phyloP scores from a whole-genome alignment of 1,140 invertebrate genomes.

The Drosophila biarmipes region DNA sequence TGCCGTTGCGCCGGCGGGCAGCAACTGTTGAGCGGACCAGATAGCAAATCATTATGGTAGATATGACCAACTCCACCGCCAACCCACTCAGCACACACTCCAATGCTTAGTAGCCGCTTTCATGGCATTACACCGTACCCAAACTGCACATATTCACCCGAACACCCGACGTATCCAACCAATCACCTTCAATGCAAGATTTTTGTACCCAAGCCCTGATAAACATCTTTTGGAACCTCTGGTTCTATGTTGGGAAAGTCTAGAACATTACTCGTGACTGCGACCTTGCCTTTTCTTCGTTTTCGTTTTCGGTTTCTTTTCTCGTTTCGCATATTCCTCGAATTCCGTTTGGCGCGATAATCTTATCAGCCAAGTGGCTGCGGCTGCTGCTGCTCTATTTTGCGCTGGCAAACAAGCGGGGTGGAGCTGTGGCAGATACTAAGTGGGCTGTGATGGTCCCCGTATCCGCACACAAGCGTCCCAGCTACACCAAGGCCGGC shows the following conservation, averaged over 20 bases:
- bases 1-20: neutral
- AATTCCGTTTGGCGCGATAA: conserved; percentile 25
- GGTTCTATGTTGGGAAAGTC: neutral
- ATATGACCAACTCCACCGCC: neutral
- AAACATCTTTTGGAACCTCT: neutral
- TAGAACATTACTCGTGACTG: conserved; percentile 6
- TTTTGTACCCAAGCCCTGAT: neutral
- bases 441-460: neutral
- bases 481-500: neutral
- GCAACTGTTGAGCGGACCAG: conserved; percentile 16
- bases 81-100: neutral
- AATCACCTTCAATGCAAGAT: neutral
- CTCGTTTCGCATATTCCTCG: neutral
- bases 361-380: conserved; percentile 31
- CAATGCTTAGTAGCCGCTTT: neutral
- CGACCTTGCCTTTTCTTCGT: conserved; percentile 18
- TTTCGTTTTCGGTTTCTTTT: conserved; percentile 8
- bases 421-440: conserved; percentile 8
- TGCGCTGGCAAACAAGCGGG: conserved; percentile 36
- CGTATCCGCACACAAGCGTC: neutral
- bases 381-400: conserved; percentile 31
- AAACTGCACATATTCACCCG: neutral
- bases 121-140: neutral
- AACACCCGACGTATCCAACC: too few species aligned
- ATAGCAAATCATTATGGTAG: conserved; percentile 16